These are phyloP conservation scores for Lumbricus terrestris DNA, from an alignment of 2,888 invertebrate genomes.

Conservation along the genomic window DNA sequence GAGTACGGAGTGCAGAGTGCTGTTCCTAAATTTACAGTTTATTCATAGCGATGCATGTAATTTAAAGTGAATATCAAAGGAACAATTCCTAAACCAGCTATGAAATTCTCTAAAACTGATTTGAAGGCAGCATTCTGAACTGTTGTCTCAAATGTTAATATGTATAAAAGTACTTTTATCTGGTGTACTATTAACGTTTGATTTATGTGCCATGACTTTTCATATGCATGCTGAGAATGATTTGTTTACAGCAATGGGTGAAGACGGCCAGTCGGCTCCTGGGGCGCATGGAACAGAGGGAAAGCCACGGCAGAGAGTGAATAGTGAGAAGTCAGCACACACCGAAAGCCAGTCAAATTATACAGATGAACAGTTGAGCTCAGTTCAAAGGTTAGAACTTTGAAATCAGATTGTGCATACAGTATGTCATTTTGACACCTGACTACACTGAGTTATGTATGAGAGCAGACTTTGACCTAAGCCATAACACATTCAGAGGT, in stretches of 20 bases:
- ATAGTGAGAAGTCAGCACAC: background rate
- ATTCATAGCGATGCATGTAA: no score
- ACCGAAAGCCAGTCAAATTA: background rate
- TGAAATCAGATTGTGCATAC: background rate
- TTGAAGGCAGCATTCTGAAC: background rate
- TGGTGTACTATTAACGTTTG: background rate
- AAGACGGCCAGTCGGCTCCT: slow-evolving; percentile 18
- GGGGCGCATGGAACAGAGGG: slow-evolving; percentile 36
- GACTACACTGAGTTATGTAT: background rate
- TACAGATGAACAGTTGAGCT: slow-evolving; percentile 15
- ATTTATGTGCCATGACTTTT: background rate
- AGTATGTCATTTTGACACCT: background rate
- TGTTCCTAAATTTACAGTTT: no score
- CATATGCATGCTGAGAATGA: background rate
- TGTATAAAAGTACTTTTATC: background rate
- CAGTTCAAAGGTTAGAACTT: slow-evolving; percentile 14
- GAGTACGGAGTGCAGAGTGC: no score
- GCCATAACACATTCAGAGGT: background rate
- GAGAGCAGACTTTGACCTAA: background rate
- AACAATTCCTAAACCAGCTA: background rate
- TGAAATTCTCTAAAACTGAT: background rate
- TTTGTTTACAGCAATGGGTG: background rate
- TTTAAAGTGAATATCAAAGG: no score
- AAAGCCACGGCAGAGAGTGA: background rate
- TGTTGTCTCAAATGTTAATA: background rate